Evolutionary conservation across 2,888 invertebrate genomes (phyloP), one percentile per base, ranked within the genome.

Genomic region (Alsophila aescularia): DNA sequence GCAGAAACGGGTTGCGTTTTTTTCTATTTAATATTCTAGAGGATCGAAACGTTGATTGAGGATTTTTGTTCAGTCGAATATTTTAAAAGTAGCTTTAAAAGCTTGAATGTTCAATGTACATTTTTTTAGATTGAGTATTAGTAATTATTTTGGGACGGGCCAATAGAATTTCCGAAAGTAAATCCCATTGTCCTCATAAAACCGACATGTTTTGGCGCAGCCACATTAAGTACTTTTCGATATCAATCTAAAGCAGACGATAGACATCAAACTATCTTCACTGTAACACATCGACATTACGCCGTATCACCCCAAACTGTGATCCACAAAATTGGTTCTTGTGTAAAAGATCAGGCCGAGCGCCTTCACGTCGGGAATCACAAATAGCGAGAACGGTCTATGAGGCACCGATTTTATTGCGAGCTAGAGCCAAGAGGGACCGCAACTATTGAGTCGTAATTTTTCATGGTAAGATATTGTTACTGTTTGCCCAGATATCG

Each of bases 381-480:
- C 73, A 81, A 81, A 81, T 76, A 77, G 67, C 67, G 60, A 48
- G 62, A 74, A 74, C 67, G 70, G 67, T 74, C 73, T 75, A 73
- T 73, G 71, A 79, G 71, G 72, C 75, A 71, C 73, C 69, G 72
- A 75, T 83, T 84, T 84, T 83, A 85, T 85, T 77, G 77, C 78
- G 62, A 66, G 73, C 68, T 64, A 70, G 72, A 80, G 83, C 84
- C 82, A 83, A 85, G 65, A 76, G 70, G 76, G 72, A 77, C 81
- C 83, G 75, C 79, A 75, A 71, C 73, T 76, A 78, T 75, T 70
- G 72, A 75, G 72, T 74, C 77, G 78, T 83, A 83, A 84, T 85
- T 83, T 79, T 81, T 81, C 77, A 79, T 80, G 77, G 80, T 81
- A 82, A 84, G 81, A 82, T 85, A 85, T 80, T 83, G 80, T 81